Evolutionary conservation across 2,797 vertebrate genomes (phyloP).

Genomic region (Melanotaenia nigrans): DNA sequence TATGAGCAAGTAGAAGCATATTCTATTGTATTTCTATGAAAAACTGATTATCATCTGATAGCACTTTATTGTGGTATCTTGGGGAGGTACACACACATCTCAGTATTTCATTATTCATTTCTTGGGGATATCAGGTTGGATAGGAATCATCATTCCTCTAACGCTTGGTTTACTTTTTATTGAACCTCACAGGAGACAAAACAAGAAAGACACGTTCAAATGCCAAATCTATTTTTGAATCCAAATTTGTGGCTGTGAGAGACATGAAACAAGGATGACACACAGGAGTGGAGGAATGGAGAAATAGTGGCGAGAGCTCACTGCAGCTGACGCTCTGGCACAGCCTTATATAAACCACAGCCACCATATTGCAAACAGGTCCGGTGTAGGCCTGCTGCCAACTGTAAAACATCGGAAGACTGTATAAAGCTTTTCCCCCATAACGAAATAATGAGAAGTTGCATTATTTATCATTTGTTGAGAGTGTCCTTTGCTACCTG

Average conservation of each 20-base stretch:
- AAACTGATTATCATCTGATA: background rate
- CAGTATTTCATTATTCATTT: constrained; percentile 4
- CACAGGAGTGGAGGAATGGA: constrained; percentile 6
- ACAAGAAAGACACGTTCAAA: constrained; percentile 32
- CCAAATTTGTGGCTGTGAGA: constrained; percentile 33
- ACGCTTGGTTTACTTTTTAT: background rate
- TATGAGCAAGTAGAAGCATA: background rate
- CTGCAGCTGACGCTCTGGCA: constrained; percentile 12
- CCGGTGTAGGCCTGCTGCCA: constrained; percentile 1
- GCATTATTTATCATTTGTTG: constrained; percentile 59
- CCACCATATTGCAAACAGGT: background rate
- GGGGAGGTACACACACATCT: background rate
- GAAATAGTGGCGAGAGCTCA: background rate
- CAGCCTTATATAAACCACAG: constrained; percentile 21
- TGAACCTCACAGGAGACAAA: constrained; percentile 19
- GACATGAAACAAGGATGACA: constrained; percentile 27
- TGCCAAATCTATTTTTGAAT: constrained; percentile 48
- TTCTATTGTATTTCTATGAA: background rate
- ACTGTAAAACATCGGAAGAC: constrained; percentile 34
- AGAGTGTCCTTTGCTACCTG: constrained; percentile 51
- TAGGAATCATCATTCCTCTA: background rate
- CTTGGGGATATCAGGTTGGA: constrained; percentile 26
- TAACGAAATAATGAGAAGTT: constrained; percentile 36
- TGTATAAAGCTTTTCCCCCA: constrained; percentile 23
- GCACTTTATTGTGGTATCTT: background rate